These are phyloP conservation scores for Drosophila subpulchrella DNA, from an alignment of 1,140 invertebrate genomes.

Conservation along the genomic window DNA sequence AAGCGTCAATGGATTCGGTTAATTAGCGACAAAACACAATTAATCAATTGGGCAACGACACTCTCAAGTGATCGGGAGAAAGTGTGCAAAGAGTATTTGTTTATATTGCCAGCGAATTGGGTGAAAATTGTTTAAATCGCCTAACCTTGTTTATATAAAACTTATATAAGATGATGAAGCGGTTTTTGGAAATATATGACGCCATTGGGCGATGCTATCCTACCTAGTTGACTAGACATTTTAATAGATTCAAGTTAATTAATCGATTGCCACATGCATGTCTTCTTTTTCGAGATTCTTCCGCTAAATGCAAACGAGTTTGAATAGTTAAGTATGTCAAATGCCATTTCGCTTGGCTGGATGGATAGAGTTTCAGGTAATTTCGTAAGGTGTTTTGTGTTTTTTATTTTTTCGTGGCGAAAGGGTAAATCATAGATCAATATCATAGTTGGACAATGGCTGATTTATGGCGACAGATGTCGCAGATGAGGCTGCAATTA, in stretches of 20 bases:
- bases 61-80: conserved; percentile 20
- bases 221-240: neutral
- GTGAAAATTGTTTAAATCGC: conserved; percentile 2
- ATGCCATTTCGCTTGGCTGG: neutral
- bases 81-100: conserved; percentile 8
- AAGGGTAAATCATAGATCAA: conserved; percentile 11
- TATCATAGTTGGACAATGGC: neutral
- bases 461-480: conserved; percentile 20
- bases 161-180: neutral
- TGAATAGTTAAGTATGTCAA: neutral
- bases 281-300: conserved; percentile 9
- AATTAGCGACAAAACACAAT: conserved; percentile 30
- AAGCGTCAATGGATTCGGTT: conserved; percentile 28
- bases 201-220: conserved; percentile 1
- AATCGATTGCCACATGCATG: neutral
- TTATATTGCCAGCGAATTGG: neutral
- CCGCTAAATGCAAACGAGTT: conserved; percentile 19
- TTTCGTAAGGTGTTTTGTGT: conserved; percentile 1
- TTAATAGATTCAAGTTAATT: neutral
- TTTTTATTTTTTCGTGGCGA: neutral
- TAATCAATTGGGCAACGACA: conserved; percentile 19
- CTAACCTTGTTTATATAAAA: neutral
- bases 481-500: conserved; percentile 1
- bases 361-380: conserved; percentile 9
- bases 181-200: neutral